Percentiles rank a stretch among this genome's conserved stretches.
Evolutionary conservation across 2,797 vertebrate species (phyloP).

Genomic region (Tolypeutes matacus): DNA sequence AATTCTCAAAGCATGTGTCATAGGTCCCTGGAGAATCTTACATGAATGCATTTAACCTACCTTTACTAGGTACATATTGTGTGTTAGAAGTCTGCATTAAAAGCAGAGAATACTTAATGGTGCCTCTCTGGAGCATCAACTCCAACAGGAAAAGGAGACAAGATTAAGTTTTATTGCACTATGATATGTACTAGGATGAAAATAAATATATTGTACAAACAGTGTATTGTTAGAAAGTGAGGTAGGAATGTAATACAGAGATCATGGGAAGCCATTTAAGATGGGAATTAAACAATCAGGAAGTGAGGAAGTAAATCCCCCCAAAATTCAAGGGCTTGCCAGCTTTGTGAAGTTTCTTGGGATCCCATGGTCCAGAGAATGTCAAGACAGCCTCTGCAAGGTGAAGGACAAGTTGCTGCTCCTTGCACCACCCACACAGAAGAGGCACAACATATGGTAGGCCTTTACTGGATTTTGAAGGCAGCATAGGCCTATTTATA

Average conservation of each 20-base stretch:
- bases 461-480: background rate
- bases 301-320: background rate
- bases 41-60: background rate
- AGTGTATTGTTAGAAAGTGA: no score
- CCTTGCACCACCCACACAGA: background rate
- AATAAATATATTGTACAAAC: no score
- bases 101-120: background rate
- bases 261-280: background rate
- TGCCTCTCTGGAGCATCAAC: background rate
- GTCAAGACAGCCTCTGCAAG: background rate
- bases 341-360: background rate
- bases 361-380: background rate
- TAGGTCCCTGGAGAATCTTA: no score
- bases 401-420: background rate
- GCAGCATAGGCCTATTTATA: background rate
- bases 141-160: background rate
- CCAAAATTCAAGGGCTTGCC: background rate
- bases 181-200: no score
- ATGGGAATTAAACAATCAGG: no score
- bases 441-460: background rate
- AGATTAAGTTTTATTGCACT: no score
- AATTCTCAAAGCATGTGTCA: background rate
- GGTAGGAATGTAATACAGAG: background rate
- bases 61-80: background rate
- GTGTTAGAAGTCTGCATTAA: background rate